phyloP scores from a whole-genome alignment of 2,797 vertebrate species.

The Dermochelys coriacea region DNA sequence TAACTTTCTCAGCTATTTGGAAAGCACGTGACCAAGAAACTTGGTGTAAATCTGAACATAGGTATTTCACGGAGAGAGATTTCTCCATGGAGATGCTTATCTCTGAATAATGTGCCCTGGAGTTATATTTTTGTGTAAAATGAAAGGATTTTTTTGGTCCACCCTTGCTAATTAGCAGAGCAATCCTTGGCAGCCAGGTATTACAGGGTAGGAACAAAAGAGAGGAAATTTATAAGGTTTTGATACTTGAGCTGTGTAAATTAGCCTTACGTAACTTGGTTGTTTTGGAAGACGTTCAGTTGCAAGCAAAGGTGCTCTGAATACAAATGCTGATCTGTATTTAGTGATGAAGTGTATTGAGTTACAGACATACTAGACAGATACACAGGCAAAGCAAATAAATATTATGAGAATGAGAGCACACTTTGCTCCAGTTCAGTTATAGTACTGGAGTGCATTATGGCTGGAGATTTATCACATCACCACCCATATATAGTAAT shows the following conservation, averaged over 20 bases:
- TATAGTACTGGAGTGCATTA: background rate
- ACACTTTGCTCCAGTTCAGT: background rate
- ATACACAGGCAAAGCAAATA: slow-evolving; percentile 54
- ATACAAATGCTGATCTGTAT: slow-evolving; percentile 40
- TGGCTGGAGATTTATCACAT: slow-evolving; percentile 29
- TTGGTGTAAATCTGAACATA: slow-evolving; percentile 24
- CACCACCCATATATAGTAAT: slow-evolving; percentile 1
- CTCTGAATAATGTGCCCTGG: slow-evolving; percentile 30
- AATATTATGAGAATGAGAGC: slow-evolving; percentile 28
- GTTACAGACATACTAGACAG: slow-evolving; percentile 9
- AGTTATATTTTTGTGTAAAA: slow-evolving; percentile 45
- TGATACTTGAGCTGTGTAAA: slow-evolving; percentile 11
- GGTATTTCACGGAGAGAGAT: slow-evolving; percentile 1
- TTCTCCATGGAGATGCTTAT: slow-evolving; percentile 58
- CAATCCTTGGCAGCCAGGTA: slow-evolving; percentile 26
- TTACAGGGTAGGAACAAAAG: slow-evolving; percentile 8
- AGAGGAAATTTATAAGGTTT: slow-evolving; percentile 23
- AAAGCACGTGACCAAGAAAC: slow-evolving; percentile 17
- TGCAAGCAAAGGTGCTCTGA: slow-evolving; percentile 40
- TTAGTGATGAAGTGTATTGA: slow-evolving; percentile 28
- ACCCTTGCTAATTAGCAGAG: slow-evolving; percentile 59
- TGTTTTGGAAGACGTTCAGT: slow-evolving; percentile 52
- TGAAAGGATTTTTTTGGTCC: slow-evolving; percentile 2
- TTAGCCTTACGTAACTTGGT: slow-evolving; percentile 20
- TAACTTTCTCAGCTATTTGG: background rate